phyloP scores from a whole-genome alignment of 2,113 vertebrate species.

The Pollimyrus isidori region DNA sequence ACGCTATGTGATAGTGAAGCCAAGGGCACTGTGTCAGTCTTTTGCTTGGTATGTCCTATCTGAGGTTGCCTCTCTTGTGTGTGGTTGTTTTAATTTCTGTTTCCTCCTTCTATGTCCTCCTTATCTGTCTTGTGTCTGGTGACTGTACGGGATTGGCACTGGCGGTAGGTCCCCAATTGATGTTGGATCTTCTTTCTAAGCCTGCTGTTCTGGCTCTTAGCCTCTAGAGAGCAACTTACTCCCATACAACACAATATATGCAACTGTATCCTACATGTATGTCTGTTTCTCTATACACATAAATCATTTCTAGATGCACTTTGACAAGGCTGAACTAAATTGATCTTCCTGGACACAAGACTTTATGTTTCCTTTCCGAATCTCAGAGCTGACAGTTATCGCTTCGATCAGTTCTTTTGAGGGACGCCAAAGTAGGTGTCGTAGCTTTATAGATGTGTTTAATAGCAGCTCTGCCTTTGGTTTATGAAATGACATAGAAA shows the following conservation, averaged over 20 bases:
- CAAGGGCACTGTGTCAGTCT: conserved; percentile 54
- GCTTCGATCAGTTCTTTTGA: background rate
- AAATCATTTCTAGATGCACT: conserved; percentile 72
- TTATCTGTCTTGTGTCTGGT: conserved; percentile 99
- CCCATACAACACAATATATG: conserved; percentile 70
- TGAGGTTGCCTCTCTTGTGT: conserved; percentile 70
- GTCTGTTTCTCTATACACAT: conserved; percentile 57
- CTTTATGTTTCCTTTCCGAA: background rate
- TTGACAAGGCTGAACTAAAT: conserved; percentile 85
- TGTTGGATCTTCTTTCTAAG: conserved; percentile 74
- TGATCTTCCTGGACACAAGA: conserved; percentile 55
- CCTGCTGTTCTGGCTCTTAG: conserved; percentile 75
- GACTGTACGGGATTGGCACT: conserved; percentile 97
- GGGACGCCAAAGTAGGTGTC: background rate
- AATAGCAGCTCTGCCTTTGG: background rate
- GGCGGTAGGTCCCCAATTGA: conserved; percentile 96
- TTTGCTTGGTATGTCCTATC: conserved; percentile 72
- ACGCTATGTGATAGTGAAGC: background rate
- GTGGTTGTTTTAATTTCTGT: conserved; percentile 98
- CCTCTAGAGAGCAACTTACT: conserved; percentile 72
- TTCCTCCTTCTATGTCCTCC: conserved; percentile 99
- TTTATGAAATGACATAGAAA: background rate
- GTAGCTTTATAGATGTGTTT: background rate
- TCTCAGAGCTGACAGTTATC: background rate
- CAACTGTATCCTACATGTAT: conserved; percentile 59